These are phyloP conservation scores for Dusona sp. DNA, from an alignment of 2,888 invertebrate species.

Conservation along the genomic window DNA sequence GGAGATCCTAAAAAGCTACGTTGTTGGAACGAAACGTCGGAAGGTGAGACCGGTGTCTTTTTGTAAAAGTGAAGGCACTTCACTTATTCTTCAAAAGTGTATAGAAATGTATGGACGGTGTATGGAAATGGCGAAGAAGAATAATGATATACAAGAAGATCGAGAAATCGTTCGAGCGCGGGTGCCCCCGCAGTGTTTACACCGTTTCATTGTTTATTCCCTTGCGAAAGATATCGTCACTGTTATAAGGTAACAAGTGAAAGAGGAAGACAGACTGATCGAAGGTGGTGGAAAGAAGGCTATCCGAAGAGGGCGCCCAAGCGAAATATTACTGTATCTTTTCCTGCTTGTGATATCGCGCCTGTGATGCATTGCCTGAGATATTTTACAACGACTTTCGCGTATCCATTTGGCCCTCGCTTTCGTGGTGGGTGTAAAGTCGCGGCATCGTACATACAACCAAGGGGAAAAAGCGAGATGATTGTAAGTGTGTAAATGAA, in stretches of 20 bases:
- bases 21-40: neutral
- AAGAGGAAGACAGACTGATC: constrained; percentile 62
- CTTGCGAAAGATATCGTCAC: constrained; percentile 48
- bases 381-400: constrained; percentile 78
- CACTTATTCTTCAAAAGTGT: constrained; percentile 32
- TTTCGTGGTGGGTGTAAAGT: constrained; percentile 74
- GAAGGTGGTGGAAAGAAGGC: constrained; percentile 38
- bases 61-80: constrained; percentile 15
- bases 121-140: constrained; percentile 26
- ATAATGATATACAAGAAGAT: constrained; percentile 35
- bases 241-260: constrained; percentile 57
- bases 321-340: constrained; percentile 78
- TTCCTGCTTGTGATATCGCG: constrained; percentile 79
- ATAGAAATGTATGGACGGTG: constrained; percentile 16
- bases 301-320: constrained; percentile 71
- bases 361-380: constrained; percentile 80
- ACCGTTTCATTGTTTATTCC: constrained; percentile 64
- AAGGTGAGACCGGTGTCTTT: neutral
- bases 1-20: constrained; percentile 2
- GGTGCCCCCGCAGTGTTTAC: constrained; percentile 74
- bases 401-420: constrained; percentile 74
- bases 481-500: constrained; percentile 61
- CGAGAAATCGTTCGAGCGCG: constrained; percentile 53
- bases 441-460: constrained; percentile 62
- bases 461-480: constrained; percentile 20